Percentiles rank a stretch among this genome's conserved stretches.
Conservation (phyloP, 2,113 vertebrate genomes). For the Ammodytes marinus region DNA sequence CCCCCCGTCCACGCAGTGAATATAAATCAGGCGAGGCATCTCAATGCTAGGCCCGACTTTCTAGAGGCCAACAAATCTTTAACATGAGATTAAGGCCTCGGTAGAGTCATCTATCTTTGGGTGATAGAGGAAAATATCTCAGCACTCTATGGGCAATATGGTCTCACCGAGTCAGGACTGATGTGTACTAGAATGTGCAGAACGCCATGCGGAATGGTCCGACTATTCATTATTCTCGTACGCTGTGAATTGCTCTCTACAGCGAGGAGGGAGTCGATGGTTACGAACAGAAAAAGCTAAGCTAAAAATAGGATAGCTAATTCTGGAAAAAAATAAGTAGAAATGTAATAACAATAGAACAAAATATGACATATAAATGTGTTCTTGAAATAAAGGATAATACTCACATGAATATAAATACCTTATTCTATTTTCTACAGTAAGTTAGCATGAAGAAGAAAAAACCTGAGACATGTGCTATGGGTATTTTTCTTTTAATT, state of each 20-base stretch:
- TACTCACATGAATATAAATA: slow-evolving; percentile 2
- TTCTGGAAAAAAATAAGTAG: background rate
- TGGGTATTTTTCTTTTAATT: slow-evolving; percentile 53
- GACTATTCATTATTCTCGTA: slow-evolving; percentile 48
- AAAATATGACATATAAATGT: background rate
- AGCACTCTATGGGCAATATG: slow-evolving; percentile 66
- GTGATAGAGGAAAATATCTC: slow-evolving; percentile 70
- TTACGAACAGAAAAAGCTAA: slow-evolving; percentile 10
- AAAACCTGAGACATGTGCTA: slow-evolving; percentile 9
- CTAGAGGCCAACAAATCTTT: slow-evolving; percentile 80
- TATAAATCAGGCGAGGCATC: slow-evolving; percentile 82
- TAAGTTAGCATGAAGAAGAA: background rate
- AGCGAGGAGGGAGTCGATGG: background rate
- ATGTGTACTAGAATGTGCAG: slow-evolving; percentile 60
- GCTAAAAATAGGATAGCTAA: background rate
- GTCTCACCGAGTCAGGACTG: slow-evolving; percentile 64
- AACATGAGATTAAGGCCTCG: slow-evolving; percentile 81
- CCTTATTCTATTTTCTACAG: background rate
- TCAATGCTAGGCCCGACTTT: slow-evolving; percentile 79
- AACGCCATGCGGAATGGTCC: slow-evolving; percentile 46
- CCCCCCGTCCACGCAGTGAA: slow-evolving; percentile 68
- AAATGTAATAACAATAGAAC: background rate
- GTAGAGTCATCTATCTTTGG: slow-evolving; percentile 73
- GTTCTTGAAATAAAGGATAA: background rate
- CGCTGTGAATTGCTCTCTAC: slow-evolving; percentile 11